phyloP scores from a whole-genome alignment of 2,888 invertebrate species.

The Atethmia centrago region DNA sequence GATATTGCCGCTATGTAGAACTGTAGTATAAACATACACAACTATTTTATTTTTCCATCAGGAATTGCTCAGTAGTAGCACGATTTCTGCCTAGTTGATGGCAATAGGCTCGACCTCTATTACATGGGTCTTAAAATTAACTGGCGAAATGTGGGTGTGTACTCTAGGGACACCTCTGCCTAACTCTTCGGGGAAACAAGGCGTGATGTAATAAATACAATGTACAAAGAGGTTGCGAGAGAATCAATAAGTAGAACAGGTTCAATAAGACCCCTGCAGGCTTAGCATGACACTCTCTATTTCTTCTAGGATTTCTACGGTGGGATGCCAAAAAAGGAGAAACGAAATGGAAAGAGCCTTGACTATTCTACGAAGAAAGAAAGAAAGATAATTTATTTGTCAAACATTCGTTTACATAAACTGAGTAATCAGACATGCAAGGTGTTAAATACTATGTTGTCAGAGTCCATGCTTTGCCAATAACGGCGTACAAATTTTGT shows the following conservation, averaged over 20 bases:
- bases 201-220: background rate
- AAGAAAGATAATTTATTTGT: no score
- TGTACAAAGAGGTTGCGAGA: background rate
- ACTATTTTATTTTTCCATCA: background rate
- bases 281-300: no score
- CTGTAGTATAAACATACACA: constrained; percentile 88
- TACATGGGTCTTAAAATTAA: background rate
- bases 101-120: background rate
- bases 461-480: no score
- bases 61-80: background rate
- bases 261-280: background rate
- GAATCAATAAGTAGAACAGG: background rate
- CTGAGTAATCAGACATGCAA: no score
- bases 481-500: no score
- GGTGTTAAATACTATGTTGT: no score
- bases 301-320: no score
- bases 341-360: no score
- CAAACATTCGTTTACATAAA: no score
- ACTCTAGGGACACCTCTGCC: background rate
- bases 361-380: no score
- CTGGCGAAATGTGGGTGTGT: no score
- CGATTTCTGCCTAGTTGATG: background rate
- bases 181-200: background rate
- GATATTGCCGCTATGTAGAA: constrained; percentile 99
- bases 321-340: no score